A percentile compares a stretch with the other conserved stretches of the same genome.
Conservation (phyloP, 2,113 vertebrate genomes). For the Ailuropoda melanoleuca region DNA sequence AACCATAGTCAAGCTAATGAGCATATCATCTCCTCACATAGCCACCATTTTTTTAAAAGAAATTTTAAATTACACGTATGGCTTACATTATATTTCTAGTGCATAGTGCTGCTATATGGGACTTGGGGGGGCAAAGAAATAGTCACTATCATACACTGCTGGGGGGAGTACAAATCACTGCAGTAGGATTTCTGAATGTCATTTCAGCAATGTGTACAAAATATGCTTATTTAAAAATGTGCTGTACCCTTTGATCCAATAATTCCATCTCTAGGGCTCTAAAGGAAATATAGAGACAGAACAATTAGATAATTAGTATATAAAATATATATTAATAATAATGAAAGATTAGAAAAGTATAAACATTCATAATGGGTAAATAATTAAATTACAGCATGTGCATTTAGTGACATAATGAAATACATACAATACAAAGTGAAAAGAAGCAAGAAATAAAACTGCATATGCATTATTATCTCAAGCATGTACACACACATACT, state of each 20-base stretch:
- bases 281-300: not conserved
- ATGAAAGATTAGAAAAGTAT: not conserved
- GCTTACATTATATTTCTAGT: not conserved
- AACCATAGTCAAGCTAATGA: not conserved
- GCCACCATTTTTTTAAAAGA: not conserved
- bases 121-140: not conserved
- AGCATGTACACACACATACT: not conserved
- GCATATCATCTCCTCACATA: not conserved
- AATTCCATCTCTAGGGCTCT: not conserved
- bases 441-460: not conserved
- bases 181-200: not conserved
- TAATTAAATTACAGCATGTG: not conserved
- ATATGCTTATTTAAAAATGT: not conserved
- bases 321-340: not conserved
- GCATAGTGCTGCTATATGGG: not conserved
- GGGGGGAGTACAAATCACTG: not conserved
- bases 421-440: not conserved
- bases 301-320: not conserved
- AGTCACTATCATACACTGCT: not conserved
- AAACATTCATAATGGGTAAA: not conserved
- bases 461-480: not conserved
- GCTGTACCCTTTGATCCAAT: not conserved
- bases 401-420: not conserved
- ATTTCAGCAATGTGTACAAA: not conserved
- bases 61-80: not conserved